A percentile compares a stretch with the other conserved stretches of the same genome.
phyloP scores from a whole-genome alignment of 2,888 invertebrate genomes.

The Oscheius sp. region DNA sequence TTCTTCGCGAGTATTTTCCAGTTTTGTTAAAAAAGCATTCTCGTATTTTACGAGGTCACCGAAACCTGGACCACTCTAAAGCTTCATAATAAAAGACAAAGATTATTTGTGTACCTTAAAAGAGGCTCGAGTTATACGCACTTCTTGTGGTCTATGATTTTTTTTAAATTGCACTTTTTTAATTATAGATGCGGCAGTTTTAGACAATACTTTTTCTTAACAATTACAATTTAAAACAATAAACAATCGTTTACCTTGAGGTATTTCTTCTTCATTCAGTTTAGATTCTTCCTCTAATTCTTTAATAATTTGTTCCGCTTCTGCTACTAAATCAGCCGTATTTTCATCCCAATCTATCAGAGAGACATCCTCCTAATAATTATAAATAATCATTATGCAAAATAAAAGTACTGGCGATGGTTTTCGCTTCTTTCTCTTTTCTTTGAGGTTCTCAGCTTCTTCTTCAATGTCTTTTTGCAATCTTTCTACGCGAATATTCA shows the following conservation, averaged over 20 bases:
- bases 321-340: constrained; percentile 40
- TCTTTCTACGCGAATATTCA: constrained; percentile 28
- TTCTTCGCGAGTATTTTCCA: constrained; percentile 57
- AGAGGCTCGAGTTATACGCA: constrained; percentile 56
- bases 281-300: constrained; percentile 30
- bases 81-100: not conserved
- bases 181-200: not conserved
- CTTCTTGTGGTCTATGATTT: constrained; percentile 64
- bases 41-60: constrained; percentile 63
- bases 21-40: constrained; percentile 58
- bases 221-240: not conserved
- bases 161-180: constrained; percentile 60
- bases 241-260: no score
- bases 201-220: not conserved
- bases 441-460: constrained; percentile 3
- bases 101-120: constrained; percentile 34
- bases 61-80: constrained; percentile 60
- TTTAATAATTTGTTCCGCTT: constrained; percentile 41
- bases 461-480: constrained; percentile 38
- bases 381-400: not conserved
- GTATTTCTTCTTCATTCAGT: no score
- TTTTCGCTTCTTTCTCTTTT: not conserved
- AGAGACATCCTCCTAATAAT: not conserved
- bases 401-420: no score
- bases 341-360: constrained; percentile 38